Percentiles rank a stretch among this genome's conserved stretches.
phyloP scores from a whole-genome alignment of 1,140 invertebrate species.

The Hycleus cichorii region DNA sequence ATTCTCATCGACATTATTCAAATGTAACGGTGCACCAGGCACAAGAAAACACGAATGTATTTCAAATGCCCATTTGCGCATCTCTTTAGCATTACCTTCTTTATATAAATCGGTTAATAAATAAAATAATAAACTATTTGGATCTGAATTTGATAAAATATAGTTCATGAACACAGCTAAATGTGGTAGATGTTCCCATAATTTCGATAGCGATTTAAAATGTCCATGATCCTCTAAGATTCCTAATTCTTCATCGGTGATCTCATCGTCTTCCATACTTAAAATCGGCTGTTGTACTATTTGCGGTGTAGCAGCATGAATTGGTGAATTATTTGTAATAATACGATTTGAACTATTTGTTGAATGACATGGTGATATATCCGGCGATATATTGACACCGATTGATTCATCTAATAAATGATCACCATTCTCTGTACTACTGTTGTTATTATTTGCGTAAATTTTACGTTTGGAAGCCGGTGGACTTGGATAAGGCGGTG shows the following conservation, averaged over 20 bases:
- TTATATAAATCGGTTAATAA: slow-evolving; percentile 80
- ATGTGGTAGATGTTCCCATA: slow-evolving; percentile 65
- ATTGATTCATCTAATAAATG: slow-evolving; percentile 18
- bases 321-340: slow-evolving; percentile 34
- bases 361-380: slow-evolving; percentile 34
- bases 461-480: slow-evolving; percentile 3
- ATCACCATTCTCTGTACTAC: slow-evolving; percentile 28
- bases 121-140: slow-evolving; percentile 79
- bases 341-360: slow-evolving; percentile 18
- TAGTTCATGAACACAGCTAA: slow-evolving; percentile 86
- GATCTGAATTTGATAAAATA: slow-evolving; percentile 65
- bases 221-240: slow-evolving; percentile 68
- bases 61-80: slow-evolving; percentile 96
- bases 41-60: slow-evolving; percentile 95
- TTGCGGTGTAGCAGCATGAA: slow-evolving; percentile 35
- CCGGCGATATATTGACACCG: slow-evolving; percentile 19
- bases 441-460: no score
- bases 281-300: slow-evolving; percentile 69
- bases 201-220: slow-evolving; percentile 63
- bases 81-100: slow-evolving; percentile 76
- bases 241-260: slow-evolving; percentile 74
- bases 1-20: slow-evolving; percentile 78
- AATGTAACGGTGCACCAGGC: slow-evolving; percentile 78
- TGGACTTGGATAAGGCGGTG: slow-evolving; percentile 66
- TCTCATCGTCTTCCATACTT: slow-evolving; percentile 92